Conservation (phyloP, 2,113 vertebrate genomes). For the Phocoena phocoena region DNA sequence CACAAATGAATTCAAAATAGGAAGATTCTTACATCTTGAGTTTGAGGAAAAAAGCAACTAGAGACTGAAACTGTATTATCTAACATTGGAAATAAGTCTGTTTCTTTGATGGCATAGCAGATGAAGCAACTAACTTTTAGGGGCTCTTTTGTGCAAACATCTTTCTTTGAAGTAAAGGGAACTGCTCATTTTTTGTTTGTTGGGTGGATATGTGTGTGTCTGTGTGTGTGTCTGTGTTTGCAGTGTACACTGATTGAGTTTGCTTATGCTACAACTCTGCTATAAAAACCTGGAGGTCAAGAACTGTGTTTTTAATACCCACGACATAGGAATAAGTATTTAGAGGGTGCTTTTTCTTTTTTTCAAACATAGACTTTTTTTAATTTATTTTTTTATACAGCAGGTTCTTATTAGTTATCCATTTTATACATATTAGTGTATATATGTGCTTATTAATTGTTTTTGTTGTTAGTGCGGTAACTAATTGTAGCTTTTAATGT, state of each 20-base stretch:
- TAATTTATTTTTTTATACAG: too few species aligned
- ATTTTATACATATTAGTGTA: too few species aligned
- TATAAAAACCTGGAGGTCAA: not conserved
- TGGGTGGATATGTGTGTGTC: not conserved
- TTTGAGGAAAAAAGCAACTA: slow-evolving; percentile 10
- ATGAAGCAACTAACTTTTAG: not conserved
- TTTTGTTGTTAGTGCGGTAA: slow-evolving; percentile 2
- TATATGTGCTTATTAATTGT: not conserved
- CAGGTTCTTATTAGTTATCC: too few species aligned
- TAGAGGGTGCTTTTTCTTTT: not conserved
- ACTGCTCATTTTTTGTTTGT: not conserved
- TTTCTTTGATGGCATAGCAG: not conserved
- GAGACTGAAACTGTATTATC: not conserved
- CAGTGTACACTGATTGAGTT: not conserved
- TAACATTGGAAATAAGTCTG: not conserved
- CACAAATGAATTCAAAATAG: slow-evolving; percentile 9
- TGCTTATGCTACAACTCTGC: not conserved
- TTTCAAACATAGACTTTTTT: too few species aligned
- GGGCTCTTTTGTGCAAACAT: not conserved
- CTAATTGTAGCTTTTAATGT: slow-evolving; percentile 35
- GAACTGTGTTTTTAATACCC: slow-evolving; percentile 4
- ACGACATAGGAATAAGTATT: not conserved
- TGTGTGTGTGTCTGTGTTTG: not conserved
- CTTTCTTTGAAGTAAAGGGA: not conserved
- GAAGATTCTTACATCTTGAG: not conserved